phyloP scores from a whole-genome alignment of 2,888 invertebrate genomes.

The Digitonthophagus gazella region DNA sequence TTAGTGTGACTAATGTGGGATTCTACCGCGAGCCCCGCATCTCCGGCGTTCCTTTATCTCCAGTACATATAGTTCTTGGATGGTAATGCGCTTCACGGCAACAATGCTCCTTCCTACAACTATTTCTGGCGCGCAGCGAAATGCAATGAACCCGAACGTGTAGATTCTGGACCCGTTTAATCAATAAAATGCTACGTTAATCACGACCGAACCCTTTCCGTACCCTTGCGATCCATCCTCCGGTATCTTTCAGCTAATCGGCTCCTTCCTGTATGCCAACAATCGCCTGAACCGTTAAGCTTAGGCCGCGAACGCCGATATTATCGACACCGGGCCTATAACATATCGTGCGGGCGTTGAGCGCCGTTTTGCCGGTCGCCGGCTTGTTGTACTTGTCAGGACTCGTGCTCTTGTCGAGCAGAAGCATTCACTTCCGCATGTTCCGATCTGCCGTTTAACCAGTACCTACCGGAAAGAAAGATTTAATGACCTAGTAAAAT shows the following conservation, averaged over 20 bases:
- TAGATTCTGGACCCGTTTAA: background rate
- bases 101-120: background rate
- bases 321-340: background rate
- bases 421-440: background rate
- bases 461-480: background rate
- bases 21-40: background rate
- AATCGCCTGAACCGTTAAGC: background rate
- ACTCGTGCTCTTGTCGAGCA: background rate
- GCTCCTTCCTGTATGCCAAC: background rate
- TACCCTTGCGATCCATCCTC: background rate
- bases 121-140: background rate
- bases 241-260: background rate
- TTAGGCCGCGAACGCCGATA: background rate
- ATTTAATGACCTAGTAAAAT: background rate
- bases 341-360: background rate
- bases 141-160: background rate
- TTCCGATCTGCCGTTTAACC: slow-evolving; percentile 1
- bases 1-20: background rate
- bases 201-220: background rate
- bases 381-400: background rate
- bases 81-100: background rate
- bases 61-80: background rate
- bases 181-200: background rate
- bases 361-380: background rate
- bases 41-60: background rate